Evolutionary conservation across 2,797 vertebrate species (phyloP).

Genomic region (Smutsia temminckii): DNA sequence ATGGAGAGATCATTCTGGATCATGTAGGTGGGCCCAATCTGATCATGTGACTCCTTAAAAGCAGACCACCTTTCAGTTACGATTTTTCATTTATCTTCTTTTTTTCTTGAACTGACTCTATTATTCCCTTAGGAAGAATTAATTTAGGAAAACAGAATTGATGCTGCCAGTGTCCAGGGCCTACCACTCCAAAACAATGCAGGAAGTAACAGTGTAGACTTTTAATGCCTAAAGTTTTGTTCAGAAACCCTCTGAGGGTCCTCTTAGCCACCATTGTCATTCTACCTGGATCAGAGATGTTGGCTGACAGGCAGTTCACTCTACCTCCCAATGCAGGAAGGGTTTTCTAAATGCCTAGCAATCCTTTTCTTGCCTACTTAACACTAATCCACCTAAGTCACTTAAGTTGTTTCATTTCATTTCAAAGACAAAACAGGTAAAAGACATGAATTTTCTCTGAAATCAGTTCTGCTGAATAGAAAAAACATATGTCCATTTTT

Average conservation of each 20-base stretch:
- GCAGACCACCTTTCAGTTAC: not conserved
- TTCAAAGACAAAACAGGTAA: not conserved
- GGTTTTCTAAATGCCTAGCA: not conserved
- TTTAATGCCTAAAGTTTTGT: not conserved
- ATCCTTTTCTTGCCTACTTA: not conserved
- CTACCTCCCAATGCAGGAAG: not conserved
- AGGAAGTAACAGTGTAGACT: not conserved
- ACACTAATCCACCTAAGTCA: rapidly evolving
- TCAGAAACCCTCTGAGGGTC: too few relatives aligned
- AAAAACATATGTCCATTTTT: not conserved
- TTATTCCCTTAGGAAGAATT: not conserved
- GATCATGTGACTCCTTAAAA: not conserved
- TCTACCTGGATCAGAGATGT: not conserved
- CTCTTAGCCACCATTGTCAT: rapidly evolving
- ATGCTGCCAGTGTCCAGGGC: not conserved
- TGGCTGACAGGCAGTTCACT: not conserved
- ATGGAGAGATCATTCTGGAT: not conserved
- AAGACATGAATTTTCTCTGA: not conserved
- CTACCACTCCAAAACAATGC: not conserved
- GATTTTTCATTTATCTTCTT: not conserved
- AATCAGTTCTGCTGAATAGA: not conserved
- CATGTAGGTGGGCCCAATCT: rapidly evolving
- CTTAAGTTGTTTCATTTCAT: not conserved
- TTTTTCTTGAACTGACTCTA: not conserved
- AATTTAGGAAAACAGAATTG: not conserved